These are phyloP conservation scores for Nymphalis io DNA, from an alignment of 1,140 invertebrate genomes.

Conservation along the genomic window DNA sequence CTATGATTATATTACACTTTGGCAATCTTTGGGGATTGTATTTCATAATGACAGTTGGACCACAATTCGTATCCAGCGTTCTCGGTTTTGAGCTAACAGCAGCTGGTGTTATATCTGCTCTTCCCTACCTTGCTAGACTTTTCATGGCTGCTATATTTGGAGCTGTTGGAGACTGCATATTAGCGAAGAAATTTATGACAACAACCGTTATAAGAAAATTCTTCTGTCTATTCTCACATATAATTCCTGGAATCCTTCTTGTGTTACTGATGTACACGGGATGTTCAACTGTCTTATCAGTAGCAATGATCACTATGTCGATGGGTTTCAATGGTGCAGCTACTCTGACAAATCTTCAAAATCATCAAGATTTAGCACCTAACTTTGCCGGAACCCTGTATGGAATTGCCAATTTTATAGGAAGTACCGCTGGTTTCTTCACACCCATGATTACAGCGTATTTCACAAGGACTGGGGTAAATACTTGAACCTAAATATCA, in stretches of 20 bases:
- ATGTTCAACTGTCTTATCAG: slow-evolving; percentile 83
- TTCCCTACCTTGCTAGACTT: slow-evolving; percentile 85
- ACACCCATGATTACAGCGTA: slow-evolving; percentile 86
- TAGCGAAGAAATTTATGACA: slow-evolving; percentile 81
- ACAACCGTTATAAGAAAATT: slow-evolving; percentile 85
- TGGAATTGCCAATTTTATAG: slow-evolving; percentile 87
- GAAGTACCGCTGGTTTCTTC: slow-evolving; percentile 87
- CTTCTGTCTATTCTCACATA: slow-evolving; percentile 86
- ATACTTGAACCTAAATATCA: slow-evolving; percentile 23
- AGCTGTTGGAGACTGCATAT: slow-evolving; percentile 83
- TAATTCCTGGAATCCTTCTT: slow-evolving; percentile 85
- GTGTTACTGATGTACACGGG: slow-evolving; percentile 85
- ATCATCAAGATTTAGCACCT: slow-evolving; percentile 90
- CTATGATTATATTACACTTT: slow-evolving; percentile 85
- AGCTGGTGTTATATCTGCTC: slow-evolving; percentile 85
- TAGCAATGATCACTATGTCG: slow-evolving; percentile 86
- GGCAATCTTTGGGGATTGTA: slow-evolving; percentile 90
- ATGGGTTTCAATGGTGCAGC: slow-evolving; percentile 91
- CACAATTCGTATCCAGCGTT: slow-evolving; percentile 91
- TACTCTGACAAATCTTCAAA: slow-evolving; percentile 90
- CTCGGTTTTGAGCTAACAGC: slow-evolving; percentile 91
- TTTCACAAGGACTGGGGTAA: slow-evolving; percentile 84
- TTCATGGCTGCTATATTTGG: slow-evolving; percentile 85
- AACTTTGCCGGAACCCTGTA: slow-evolving; percentile 90
- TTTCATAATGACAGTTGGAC: slow-evolving; percentile 92